Conservation (phyloP, 2,888 invertebrate genomes). For the Macroteleia sp. region DNA sequence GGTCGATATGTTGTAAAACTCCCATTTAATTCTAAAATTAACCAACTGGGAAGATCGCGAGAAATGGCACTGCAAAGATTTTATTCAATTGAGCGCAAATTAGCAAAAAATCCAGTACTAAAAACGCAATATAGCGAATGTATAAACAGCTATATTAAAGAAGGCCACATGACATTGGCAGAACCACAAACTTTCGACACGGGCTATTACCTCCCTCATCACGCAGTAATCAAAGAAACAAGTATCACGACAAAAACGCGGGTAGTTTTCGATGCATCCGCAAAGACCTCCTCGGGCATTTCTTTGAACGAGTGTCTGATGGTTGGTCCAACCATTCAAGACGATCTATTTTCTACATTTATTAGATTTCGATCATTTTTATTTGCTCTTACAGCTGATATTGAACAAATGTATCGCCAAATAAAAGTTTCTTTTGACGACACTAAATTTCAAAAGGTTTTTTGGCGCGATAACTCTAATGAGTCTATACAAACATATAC, state of each 20-base stretch:
- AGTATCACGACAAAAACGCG: conserved; percentile 11
- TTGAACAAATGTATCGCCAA: conserved; percentile 71
- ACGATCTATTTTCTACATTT: not conserved
- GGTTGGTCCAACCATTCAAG: conserved; percentile 18
- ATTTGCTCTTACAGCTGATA: conserved; percentile 61
- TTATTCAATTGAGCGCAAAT: not conserved
- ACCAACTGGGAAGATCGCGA: not conserved
- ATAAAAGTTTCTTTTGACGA: conserved; percentile 42
- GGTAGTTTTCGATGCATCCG: too few relatives aligned
- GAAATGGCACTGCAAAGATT: not conserved
- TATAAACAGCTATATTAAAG: too few relatives aligned
- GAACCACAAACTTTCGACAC: not conserved
- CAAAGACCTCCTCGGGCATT: conserved; percentile 6
- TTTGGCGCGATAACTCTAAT: conserved; percentile 3
- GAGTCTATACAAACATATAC: not conserved
- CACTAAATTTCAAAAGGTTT: conserved; percentile 14
- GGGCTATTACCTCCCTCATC: conserved; percentile 15
- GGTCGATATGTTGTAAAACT: not conserved
- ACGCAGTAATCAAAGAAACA: conserved; percentile 11
- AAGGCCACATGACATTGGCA: too few relatives aligned
- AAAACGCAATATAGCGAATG: too few relatives aligned
- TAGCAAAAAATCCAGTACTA: too few relatives aligned
- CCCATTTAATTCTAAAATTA: not conserved
- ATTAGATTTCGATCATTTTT: conserved; percentile 9
- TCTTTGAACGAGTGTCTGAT: conserved; percentile 30